Conservation (phyloP, 2,888 invertebrate genomes). For the Mythimna albipuncta region DNA sequence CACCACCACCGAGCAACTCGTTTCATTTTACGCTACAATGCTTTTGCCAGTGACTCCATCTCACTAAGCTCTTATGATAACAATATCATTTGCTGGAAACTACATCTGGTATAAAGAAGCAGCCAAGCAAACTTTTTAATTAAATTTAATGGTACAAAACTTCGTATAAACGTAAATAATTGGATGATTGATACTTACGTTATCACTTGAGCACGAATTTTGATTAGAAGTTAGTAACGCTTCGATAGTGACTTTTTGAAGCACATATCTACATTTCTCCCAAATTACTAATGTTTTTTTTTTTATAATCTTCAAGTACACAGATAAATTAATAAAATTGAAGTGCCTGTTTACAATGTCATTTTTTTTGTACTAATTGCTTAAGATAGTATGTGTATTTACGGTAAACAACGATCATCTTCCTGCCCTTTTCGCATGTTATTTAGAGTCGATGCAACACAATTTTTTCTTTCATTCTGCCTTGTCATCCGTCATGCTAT, state of each 20-base stretch:
- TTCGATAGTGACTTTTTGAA: background rate
- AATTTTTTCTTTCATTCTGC: too few relatives aligned
- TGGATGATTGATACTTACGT: conserved; percentile 2
- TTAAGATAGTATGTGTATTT: too few relatives aligned
- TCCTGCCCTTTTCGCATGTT: too few relatives aligned
- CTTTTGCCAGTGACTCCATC: conserved; percentile 1
- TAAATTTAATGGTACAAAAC: conserved; percentile 5
- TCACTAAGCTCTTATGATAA: conserved; percentile 21
- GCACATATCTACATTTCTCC: background rate
- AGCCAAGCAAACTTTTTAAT: conserved; percentile 19
- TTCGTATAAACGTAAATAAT: conserved; percentile 24
- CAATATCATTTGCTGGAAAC: conserved; percentile 17
- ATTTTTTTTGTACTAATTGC: too few relatives aligned
- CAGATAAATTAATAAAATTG: too few relatives aligned
- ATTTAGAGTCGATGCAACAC: too few relatives aligned
- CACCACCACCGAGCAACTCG: background rate
- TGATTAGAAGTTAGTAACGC: conserved; percentile 20
- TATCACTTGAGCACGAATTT: conserved; percentile 29
- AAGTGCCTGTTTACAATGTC: too few relatives aligned
- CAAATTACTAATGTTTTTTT: too few relatives aligned
- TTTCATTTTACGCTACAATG: conserved; percentile 25
- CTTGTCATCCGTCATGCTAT: too few relatives aligned
- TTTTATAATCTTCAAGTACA: too few relatives aligned
- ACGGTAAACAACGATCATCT: too few relatives aligned
- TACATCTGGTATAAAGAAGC: conserved; percentile 15